Base-by-base conservation (phyloP, 2,113 vertebrate genomes). In the Lanius collurio region DNA sequence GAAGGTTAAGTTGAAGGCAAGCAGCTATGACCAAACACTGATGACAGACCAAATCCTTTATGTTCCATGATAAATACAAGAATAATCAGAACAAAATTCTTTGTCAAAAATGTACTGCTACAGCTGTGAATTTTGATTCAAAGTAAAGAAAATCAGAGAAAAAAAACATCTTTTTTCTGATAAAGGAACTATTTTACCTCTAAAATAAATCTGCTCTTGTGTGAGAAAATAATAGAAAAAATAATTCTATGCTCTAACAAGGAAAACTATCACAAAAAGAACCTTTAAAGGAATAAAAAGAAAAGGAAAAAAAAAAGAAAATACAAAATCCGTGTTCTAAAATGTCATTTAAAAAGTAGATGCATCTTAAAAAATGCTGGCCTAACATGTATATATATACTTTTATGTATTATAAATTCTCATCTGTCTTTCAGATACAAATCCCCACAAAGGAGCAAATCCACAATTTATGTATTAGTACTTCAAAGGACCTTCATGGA, bases 1-100 rank as follows among this genome's bases (percentile, higher is more conserved):
- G 44, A 93, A 78, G 82, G 56, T 92, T 95, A 93, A 95, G 65
- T 39, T 76, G 56, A 90, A 92, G 63, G 62, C 57, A 95, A 83
- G 83, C 52, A 92, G 77, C 92, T 94, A 93, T 14, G 50, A 93
- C 69, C 21, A 24, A 39, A 77, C 23, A 56, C 24, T 52, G 65
- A 42, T 53, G 69, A 53, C 17, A 63, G 21, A 75, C 60, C 1
- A 28, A 50, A 64, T 53, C 8, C 35, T 22, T 79, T 69, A 31
- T 91, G 39, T 70, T 80, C 35, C 20, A 37, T 23, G 83, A 59
- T 9, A 85, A 67, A 67, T 35, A 46, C 88, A 57, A 57, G 84
- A 87, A 79, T 62, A 90, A 65, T 18, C 6, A 49, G 39, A 85
- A 91, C 15, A 19, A 33, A 96, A 75, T 16, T 57, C 44, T 50